A percentile compares a stretch with the other conserved stretches of the same genome.
Evolutionary conservation across 2,113 vertebrate species (phyloP).

Genomic region (Potamarius usumacintae): DNA sequence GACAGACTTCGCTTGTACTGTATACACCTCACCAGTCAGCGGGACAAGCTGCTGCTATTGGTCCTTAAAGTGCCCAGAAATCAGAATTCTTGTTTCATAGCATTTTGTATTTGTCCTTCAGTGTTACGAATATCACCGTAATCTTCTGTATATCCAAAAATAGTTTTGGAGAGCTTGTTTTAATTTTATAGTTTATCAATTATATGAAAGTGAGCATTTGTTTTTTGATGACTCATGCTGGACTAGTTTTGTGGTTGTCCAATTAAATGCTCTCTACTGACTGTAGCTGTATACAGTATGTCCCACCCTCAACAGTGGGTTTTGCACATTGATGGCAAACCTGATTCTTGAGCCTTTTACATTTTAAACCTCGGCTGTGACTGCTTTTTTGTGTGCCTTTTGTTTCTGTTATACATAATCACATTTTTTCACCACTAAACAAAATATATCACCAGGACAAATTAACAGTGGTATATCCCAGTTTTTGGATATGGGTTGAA

Average conservation of each 20-base stretch:
- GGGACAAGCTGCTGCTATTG: neutral
- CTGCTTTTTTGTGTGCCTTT: neutral
- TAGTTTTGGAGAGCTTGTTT: neutral
- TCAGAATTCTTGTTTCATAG: neutral
- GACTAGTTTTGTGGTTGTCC: neutral
- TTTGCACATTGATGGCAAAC: neutral
- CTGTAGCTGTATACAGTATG: neutral
- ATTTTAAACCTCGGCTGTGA: neutral
- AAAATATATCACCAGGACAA: no score
- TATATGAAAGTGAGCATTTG: neutral
- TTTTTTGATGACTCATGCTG: conserved; percentile 16
- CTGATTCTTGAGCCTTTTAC: neutral
- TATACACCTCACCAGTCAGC: neutral
- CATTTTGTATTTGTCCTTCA: neutral
- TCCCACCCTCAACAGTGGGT: neutral
- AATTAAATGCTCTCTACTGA: neutral
- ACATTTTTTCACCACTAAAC: no score
- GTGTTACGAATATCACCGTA: neutral
- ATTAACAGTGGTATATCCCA: no score
- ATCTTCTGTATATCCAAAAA: neutral
- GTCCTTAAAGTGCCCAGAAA: neutral
- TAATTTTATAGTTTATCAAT: no score
- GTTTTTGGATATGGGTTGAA: neutral
- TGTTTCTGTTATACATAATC: neutral
- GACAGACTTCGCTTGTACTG: conserved; percentile 27